Evolutionary conservation across 2,113 vertebrate species (phyloP).

Genomic region (Grallaria varia): DNA sequence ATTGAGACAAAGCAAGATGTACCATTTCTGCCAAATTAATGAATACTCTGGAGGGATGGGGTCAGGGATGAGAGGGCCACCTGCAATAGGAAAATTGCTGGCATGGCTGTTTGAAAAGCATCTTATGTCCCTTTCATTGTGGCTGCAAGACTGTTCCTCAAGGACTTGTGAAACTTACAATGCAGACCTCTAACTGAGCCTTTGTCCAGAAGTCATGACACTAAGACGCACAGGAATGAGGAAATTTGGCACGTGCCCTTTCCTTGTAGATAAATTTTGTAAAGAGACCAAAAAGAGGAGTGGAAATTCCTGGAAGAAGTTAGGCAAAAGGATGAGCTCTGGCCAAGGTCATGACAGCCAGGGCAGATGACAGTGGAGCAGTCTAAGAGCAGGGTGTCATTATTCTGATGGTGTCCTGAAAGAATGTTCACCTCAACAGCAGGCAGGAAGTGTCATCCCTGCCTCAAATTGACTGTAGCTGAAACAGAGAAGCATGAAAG

Average conservation of each 20-base stretch:
- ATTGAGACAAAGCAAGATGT: not conserved
- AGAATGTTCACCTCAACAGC: not conserved
- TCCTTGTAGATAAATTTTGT: not conserved
- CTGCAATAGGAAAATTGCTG: not conserved
- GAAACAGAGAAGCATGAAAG: not conserved
- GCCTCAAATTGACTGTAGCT: conserved; percentile 15
- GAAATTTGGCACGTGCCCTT: not conserved
- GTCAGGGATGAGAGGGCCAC: too few relatives aligned
- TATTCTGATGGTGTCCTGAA: conserved; percentile 16
- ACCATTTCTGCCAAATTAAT: not conserved
- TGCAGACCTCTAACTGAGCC: not conserved
- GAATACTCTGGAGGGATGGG: not conserved
- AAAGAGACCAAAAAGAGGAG: not conserved
- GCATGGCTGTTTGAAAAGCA: not conserved
- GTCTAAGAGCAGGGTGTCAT: not conserved
- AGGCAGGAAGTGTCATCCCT: conserved; percentile 23
- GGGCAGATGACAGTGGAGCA: not conserved
- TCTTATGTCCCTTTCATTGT: not conserved
- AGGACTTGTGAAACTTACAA: not conserved
- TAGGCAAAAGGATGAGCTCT: not conserved
- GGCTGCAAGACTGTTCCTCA: not conserved
- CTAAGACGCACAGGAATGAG: fast-evolving
- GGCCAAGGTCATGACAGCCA: not conserved
- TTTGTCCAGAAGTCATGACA: not conserved
- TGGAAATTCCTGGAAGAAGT: conserved; percentile 1